phyloP scores from a whole-genome alignment of 1,140 invertebrate species.

The Trichogramma pretiosum region DNA sequence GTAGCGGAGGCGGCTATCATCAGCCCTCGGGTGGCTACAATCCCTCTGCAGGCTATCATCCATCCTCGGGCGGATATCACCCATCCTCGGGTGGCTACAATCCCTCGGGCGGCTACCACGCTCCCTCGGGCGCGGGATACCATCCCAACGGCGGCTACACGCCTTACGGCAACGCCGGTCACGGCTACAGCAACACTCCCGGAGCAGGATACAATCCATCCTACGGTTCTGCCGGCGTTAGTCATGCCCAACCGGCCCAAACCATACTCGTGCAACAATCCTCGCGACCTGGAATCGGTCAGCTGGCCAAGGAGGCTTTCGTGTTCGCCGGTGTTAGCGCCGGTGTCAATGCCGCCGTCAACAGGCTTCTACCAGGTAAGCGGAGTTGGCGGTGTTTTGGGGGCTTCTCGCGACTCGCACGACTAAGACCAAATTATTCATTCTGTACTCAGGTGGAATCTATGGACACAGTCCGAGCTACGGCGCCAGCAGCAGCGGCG shows the following conservation, averaged over 20 bases:
- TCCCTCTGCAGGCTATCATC: constrained; percentile 9
- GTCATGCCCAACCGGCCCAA: constrained; percentile 27
- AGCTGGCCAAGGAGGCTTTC: constrained; percentile 42
- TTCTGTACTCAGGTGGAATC: constrained; percentile 33
- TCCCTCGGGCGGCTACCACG: constrained; percentile 15
- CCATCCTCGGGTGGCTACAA: constrained; percentile 14
- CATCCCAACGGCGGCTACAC: constrained; percentile 4
- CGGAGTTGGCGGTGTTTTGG: too few species aligned
- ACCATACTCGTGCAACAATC: constrained; percentile 31
- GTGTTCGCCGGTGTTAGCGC: constrained; percentile 41
- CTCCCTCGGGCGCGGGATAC: constrained; percentile 8
- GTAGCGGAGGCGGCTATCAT: constrained; percentile 10
- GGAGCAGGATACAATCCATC: constrained; percentile 29
- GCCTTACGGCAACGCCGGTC: constrained; percentile 13
- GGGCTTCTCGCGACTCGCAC: too few species aligned
- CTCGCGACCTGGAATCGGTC: constrained; percentile 38
- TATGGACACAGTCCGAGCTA: constrained; percentile 28
- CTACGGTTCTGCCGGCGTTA: constrained; percentile 21
- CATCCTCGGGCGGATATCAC: neutral
- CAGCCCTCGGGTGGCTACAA: constrained; percentile 15
- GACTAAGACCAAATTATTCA: too few species aligned
- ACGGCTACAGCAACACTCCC: constrained; percentile 19
- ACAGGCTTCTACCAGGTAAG: constrained; percentile 32
- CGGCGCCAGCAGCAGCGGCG: constrained; percentile 13
- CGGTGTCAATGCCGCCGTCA: constrained; percentile 41